Evolutionary conservation across 2,797 vertebrate species (phyloP), one percentile per base, ranked within the genome.

Genomic region (Danio choprae): DNA sequence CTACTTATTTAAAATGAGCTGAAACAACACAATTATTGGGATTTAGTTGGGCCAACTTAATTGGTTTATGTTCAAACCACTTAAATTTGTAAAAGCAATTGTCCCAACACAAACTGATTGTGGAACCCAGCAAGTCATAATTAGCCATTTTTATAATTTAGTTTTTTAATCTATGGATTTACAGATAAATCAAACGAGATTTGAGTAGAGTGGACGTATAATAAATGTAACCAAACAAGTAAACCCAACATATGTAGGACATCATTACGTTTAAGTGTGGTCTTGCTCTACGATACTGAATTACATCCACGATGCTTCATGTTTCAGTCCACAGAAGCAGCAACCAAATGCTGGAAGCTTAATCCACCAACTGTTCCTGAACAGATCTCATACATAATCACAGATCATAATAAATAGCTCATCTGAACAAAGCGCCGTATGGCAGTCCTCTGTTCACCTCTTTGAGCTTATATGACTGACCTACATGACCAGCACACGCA

Each of bases 341-440:
- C 65, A 64, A 70, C 75, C 80, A 76, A 82, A 82, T 48, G 65
- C 53, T 71, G 51, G 51, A 22, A 60, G 48, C 65, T 72, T 83
- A 79, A 85, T 79, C 72, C 81, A 46, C 82, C 82, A 81, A 83
- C 84, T 83, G 84, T 83, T 83, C 72, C 12, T 6, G 29, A 16
- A 53, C 16, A 38, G 58, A 40, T 58, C 64, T 78, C 38, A 18
- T 58, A 56, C 46, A 64, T 72, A 44, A 59, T 15, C 73, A 77
- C 59, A 69, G 38, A 38, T 60, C 76, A 84, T 50, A 44, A 20
- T 73, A 73, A 43, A 59, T 63, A 40, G 38, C 62, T 64, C 29
- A 70, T 76, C 51, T 64, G 18, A 71, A 77, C 22, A 68, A 62
- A 63, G 46, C 46, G 64, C 50, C 40, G 41, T 48, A 67, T 41